These are phyloP conservation scores for Pitta sordida DNA, from an alignment of 2,113 vertebrate genomes.

Conservation along the genomic window DNA sequence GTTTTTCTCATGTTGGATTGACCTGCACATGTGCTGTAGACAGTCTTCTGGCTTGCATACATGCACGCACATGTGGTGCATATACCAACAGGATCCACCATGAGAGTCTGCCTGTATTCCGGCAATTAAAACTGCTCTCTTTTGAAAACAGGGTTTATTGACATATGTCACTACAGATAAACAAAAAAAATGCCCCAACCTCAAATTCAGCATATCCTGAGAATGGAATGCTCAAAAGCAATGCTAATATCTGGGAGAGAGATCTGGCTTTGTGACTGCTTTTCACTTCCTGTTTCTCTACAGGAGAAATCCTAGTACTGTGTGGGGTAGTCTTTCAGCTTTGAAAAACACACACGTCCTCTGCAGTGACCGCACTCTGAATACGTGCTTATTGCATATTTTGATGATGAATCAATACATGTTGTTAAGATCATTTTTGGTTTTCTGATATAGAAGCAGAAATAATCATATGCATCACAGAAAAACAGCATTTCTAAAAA, in stretches of 20 bases:
- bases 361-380: not conserved
- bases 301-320: not conserved
- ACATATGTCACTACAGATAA: not conserved
- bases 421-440: not conserved
- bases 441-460: not conserved
- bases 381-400: not conserved
- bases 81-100: not conserved
- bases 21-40: constrained; percentile 29
- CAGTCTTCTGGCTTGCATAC: not conserved
- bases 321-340: not conserved
- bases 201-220: not conserved
- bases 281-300: not conserved
- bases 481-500: not conserved
- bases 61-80: not conserved
- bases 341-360: not conserved
- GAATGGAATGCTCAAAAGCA: not conserved
- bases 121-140: not conserved
- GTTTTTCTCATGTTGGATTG: constrained; percentile 26
- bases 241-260: not conserved
- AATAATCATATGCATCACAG: not conserved
- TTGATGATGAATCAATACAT: not conserved
- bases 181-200: not conserved
- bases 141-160: not conserved
- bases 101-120: not conserved
- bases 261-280: not conserved